These are phyloP conservation scores for Cydia amplana DNA, from an alignment of 1,140 invertebrate genomes.

Conservation along the genomic window DNA sequence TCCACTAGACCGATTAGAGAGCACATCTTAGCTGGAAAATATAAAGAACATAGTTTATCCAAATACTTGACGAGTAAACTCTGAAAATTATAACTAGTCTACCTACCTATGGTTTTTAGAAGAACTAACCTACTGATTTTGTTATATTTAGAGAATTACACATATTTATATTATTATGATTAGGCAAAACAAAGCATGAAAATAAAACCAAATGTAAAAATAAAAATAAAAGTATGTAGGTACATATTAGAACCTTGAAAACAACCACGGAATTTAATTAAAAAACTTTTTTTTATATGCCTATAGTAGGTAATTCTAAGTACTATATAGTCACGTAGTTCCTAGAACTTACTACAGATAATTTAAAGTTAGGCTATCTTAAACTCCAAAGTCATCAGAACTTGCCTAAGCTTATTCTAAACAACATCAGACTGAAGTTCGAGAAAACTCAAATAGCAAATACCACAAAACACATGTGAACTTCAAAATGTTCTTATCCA, in stretches of 20 bases:
- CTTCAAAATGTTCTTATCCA: neutral
- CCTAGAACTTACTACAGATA: neutral
- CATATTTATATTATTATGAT: too few species aligned
- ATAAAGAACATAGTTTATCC: neutral
- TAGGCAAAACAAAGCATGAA: too few species aligned
- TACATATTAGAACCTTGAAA: too few species aligned
- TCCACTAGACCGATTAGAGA: slow-evolving; percentile 80
- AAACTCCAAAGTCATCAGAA: neutral
- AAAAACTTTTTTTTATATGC: neutral
- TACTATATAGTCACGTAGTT: neutral
- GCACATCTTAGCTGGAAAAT: slow-evolving; percentile 80
- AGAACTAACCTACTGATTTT: too few species aligned
- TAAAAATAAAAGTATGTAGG: too few species aligned
- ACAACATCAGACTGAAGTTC: neutral
- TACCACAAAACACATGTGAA: neutral
- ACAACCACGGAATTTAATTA: neutral
- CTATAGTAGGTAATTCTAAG: neutral
- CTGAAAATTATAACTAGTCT: too few species aligned
- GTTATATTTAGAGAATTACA: too few species aligned
- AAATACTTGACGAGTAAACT: neutral
- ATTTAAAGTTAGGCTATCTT: neutral
- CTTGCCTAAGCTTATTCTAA: slow-evolving; percentile 1
- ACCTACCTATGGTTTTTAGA: too few species aligned
- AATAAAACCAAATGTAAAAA: too few species aligned
- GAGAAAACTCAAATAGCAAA: neutral